Conservation (phyloP, 2,113 vertebrate genomes). For the Chamaea fasciata region DNA sequence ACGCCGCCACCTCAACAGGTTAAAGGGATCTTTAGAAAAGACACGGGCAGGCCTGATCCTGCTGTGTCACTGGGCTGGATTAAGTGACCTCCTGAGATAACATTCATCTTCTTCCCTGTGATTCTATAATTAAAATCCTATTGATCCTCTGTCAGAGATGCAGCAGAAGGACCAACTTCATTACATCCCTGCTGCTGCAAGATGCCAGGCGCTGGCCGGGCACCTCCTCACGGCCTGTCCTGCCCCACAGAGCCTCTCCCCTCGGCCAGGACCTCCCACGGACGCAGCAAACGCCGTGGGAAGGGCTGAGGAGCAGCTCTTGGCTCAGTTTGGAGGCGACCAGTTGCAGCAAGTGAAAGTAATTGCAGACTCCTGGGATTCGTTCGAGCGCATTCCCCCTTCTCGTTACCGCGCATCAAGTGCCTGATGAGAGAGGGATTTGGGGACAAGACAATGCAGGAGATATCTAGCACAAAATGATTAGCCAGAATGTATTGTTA, state of each 20-base stretch:
- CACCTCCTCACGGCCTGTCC: background rate
- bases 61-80: background rate
- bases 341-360: background rate
- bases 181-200: background rate
- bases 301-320: background rate
- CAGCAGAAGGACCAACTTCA: background rate
- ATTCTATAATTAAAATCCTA: background rate
- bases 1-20: background rate
- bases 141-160: background rate
- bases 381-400: background rate
- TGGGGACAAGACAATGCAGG: constrained; percentile 33
- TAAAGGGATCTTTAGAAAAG: background rate
- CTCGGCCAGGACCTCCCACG: background rate
- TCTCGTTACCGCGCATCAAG: constrained; percentile 31
- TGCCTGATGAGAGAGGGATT: constrained; percentile 62
- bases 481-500: constrained; percentile 46
- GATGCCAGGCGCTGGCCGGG: background rate
- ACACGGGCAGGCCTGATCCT: background rate
- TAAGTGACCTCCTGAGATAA: background rate
- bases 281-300: fast-evolving
- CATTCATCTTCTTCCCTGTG: background rate
- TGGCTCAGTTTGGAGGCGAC: background rate
- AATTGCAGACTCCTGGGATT: constrained; percentile 21
- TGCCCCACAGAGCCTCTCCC: background rate
- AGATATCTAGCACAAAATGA: constrained; percentile 36